Conservation (phyloP, 2,113 vertebrate genomes). For the Mungos mungo region DNA sequence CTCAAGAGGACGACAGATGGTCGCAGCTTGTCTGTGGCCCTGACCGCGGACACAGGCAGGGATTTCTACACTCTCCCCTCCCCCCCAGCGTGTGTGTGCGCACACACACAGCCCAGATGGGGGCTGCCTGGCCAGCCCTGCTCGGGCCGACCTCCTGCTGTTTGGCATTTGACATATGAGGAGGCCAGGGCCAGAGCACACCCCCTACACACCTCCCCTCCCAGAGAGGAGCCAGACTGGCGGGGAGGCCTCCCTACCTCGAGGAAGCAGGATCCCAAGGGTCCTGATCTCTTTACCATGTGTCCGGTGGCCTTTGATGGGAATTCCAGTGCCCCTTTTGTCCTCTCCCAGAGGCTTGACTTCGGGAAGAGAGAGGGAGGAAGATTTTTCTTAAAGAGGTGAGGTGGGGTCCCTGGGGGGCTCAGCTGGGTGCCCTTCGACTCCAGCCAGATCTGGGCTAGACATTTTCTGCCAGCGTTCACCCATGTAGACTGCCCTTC, state of each 20-base stretch:
- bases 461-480: neutral
- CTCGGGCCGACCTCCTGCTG: constrained; percentile 82
- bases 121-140: constrained; percentile 75
- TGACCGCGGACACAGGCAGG: constrained; percentile 76
- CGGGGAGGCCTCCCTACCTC: constrained; percentile 45
- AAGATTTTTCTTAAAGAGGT: neutral
- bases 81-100: neutral
- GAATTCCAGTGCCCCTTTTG: constrained; percentile 74
- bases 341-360: neutral
- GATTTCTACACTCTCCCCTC: constrained; percentile 78
- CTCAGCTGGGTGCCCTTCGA: neutral
- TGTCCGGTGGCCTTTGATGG: constrained; percentile 77
- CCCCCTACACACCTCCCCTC: neutral
- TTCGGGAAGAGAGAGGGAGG: neutral
- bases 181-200: constrained; percentile 58
- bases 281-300: constrained; percentile 82
- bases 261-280: constrained; percentile 58
- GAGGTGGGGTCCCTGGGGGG: neutral
- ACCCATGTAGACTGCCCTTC: neutral
- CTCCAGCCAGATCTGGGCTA: neutral
- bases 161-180: constrained; percentile 85
- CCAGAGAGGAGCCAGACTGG: constrained; percentile 64
- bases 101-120: constrained; percentile 82
- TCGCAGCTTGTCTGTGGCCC: constrained; percentile 84
- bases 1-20: constrained; percentile 84